phyloP scores from a whole-genome alignment of 2,113 vertebrate genomes.

The Suricata suricatta region DNA sequence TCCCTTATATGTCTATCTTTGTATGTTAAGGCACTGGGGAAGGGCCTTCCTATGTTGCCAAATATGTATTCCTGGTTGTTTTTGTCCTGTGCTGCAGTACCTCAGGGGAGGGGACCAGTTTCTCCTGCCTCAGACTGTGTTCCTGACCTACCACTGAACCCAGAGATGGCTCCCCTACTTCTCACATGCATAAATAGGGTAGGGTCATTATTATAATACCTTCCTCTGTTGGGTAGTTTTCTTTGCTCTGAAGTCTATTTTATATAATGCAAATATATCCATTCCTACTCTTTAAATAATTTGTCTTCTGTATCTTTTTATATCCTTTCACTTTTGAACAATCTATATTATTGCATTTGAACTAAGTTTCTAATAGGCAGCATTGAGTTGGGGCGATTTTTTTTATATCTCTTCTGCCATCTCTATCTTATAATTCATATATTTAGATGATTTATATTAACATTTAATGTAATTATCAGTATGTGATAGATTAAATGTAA shows the following conservation, averaged over 20 bases:
- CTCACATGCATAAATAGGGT: too few relatives aligned
- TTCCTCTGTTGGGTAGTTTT: background rate
- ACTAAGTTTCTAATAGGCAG: background rate
- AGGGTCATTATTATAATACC: background rate
- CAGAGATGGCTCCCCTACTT: too few relatives aligned
- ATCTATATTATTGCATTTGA: background rate
- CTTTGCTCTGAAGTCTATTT: background rate
- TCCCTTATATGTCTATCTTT: too few relatives aligned
- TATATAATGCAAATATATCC: background rate
- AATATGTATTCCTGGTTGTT: too few relatives aligned
- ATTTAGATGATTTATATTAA: background rate
- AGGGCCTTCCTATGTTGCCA: too few relatives aligned
- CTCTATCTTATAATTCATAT: background rate
- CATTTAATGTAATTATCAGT: background rate
- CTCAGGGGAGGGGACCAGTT: too few relatives aligned
- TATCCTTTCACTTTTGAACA: background rate
- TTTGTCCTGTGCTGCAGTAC: too few relatives aligned
- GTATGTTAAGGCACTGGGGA: too few relatives aligned
- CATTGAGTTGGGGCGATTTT: background rate
- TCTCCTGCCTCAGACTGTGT: too few relatives aligned
- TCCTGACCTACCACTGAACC: too few relatives aligned
- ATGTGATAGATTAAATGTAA: background rate
- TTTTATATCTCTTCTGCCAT: background rate
- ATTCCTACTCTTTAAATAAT: background rate
- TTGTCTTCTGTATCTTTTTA: background rate